Conservation (phyloP, 2,888 invertebrate species). For the Dicranocentrus wangi region DNA sequence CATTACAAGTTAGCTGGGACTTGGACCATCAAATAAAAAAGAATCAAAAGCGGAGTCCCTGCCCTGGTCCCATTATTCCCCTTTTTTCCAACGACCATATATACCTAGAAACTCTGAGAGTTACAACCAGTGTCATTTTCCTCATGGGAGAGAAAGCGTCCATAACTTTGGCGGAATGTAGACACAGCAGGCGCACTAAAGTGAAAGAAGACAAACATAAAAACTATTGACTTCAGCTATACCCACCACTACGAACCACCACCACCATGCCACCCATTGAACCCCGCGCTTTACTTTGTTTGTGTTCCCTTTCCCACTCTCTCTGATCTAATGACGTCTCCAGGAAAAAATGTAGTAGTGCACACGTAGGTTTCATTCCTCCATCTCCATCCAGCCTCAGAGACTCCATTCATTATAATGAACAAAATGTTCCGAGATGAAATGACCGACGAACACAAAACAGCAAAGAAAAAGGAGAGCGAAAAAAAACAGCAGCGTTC, state of each 20-base stretch:
- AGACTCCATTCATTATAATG: constrained; percentile 19
- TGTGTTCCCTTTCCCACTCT: not conserved
- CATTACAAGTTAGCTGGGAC: not conserved
- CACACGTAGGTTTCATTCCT: too few relatives aligned
- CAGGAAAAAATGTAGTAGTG: not conserved
- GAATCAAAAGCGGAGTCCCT: not conserved
- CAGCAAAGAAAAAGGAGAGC: not conserved
- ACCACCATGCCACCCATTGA: not conserved
- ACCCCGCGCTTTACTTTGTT: not conserved
- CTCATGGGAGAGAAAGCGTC: constrained; percentile 13
- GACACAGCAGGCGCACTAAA: not conserved
- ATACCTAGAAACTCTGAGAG: too few relatives aligned
- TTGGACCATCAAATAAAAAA: not conserved
- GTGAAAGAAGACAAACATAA: constrained; percentile 7
- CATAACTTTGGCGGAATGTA: not conserved
- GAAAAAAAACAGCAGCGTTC: not conserved
- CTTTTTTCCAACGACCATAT: too few relatives aligned
- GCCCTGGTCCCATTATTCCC: not conserved
- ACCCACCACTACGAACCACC: too few relatives aligned
- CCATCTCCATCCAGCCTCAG: too few relatives aligned
- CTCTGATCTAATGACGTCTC: constrained; percentile 4
- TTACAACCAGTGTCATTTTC: constrained; percentile 28
- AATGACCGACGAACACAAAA: constrained; percentile 16
- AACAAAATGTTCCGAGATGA: constrained; percentile 22
- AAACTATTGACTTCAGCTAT: constrained; percentile 6